A percentile compares a stretch with the other conserved stretches of the same genome.
These are phyloP conservation scores for Alligator mississippiensis DNA, from an alignment of 2,113 vertebrate genomes.

Conservation along the genomic window DNA sequence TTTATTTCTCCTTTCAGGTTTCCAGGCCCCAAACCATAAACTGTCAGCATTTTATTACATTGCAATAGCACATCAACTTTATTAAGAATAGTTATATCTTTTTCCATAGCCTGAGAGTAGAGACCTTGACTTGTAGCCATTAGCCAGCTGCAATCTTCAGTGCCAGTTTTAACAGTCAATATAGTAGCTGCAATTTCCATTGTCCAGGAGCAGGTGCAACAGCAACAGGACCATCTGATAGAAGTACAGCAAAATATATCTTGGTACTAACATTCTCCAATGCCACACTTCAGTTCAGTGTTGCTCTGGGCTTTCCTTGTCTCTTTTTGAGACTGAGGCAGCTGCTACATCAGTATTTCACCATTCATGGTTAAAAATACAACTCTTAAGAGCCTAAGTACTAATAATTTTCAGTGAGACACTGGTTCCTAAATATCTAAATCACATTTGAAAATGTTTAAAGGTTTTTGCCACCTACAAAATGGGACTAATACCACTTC, in stretches of 20 bases:
- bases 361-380: constrained; percentile 18
- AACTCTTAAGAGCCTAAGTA: background rate
- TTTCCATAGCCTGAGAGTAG: background rate
- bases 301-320: background rate
- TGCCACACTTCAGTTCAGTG: background rate
- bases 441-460: constrained; percentile 7
- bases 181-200: background rate
- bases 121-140: background rate
- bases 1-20: background rate
- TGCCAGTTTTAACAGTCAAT: background rate
- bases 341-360: background rate
- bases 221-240: background rate
- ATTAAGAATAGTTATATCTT: background rate
- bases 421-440: background rate
- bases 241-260: background rate
- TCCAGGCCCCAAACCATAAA: background rate
- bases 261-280: background rate
- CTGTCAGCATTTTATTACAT: background rate
- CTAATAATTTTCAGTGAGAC: background rate
- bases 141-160: background rate
- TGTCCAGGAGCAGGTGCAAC: background rate
- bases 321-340: background rate
- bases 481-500: background rate
- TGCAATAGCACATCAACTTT: background rate
- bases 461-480: background rate